phyloP scores from a whole-genome alignment of 2,888 invertebrate genomes.

The Odontocolon sp. region DNA sequence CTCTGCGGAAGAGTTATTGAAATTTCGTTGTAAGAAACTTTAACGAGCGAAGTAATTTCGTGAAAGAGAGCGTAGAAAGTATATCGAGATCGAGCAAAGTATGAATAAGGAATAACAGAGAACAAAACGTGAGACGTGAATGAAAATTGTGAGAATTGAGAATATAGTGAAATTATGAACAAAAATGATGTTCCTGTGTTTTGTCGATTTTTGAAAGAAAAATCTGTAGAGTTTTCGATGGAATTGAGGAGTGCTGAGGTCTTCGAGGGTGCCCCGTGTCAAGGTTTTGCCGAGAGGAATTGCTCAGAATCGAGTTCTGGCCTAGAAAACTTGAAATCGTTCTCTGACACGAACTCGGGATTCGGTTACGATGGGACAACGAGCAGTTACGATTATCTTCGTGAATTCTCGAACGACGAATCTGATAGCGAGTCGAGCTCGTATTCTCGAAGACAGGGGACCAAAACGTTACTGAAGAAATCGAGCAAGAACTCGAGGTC shows the following conservation, averaged over 20 bases:
- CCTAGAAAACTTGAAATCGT: neutral
- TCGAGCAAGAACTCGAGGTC: constrained; percentile 43
- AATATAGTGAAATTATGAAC: constrained; percentile 41
- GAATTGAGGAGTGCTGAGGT: constrained; percentile 25
- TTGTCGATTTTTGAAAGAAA: neutral
- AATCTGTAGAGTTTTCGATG: constrained; percentile 27
- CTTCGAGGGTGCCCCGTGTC: neutral
- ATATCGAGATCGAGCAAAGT: constrained; percentile 1
- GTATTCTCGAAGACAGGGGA: constrained; percentile 36
- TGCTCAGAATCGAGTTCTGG: too few species aligned
- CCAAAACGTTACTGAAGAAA: constrained; percentile 32
- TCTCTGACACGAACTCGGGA: neutral
- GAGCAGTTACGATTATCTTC: neutral
- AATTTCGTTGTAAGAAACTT: constrained; percentile 28
- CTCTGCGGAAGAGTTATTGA: neutral
- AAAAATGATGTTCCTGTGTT: neutral
- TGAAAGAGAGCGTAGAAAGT: constrained; percentile 43
- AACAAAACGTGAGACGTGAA: constrained; percentile 17
- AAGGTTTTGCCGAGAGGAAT: too few species aligned
- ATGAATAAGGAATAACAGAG: constrained; percentile 19
- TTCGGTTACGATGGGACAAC: neutral
- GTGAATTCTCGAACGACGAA: neutral
- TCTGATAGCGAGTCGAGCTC: neutral
- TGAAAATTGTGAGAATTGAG: constrained; percentile 33
- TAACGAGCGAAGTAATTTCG: constrained; percentile 4